Percentiles rank a stretch among this genome's conserved stretches.
Evolutionary conservation across 2,797 vertebrate species (phyloP).

Genomic region (Sternotherus odoratus): DNA sequence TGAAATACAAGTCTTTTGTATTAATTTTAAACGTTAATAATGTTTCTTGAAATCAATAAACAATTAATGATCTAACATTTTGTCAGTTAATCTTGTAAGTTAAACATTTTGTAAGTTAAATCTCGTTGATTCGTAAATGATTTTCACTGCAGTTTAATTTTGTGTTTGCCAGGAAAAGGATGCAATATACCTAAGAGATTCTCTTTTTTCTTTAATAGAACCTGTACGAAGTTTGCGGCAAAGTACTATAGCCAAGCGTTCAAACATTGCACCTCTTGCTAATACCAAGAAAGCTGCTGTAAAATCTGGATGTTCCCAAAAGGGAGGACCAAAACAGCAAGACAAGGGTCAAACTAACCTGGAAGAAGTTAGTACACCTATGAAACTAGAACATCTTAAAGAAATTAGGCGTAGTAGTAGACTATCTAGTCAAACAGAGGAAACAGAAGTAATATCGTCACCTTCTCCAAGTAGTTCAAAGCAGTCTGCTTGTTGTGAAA

Average conservation of each 20-base stretch:
- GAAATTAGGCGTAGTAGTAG: slow-evolving; percentile 74
- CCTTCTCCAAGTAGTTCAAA: slow-evolving; percentile 67
- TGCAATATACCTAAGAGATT: slow-evolving; percentile 61
- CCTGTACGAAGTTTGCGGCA: slow-evolving; percentile 82
- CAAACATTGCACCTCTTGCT: slow-evolving; percentile 74
- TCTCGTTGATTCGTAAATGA: neutral
- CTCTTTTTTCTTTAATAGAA: slow-evolving; percentile 80
- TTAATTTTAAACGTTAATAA: neutral
- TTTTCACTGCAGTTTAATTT: neutral
- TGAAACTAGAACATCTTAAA: slow-evolving; percentile 70
- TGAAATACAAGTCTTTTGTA: neutral
- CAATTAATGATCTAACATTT: neutral
- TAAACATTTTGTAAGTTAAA: neutral
- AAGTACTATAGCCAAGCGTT: slow-evolving; percentile 83
- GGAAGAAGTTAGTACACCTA: slow-evolving; percentile 41
- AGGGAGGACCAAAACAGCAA: slow-evolving; percentile 77
- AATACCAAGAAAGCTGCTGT: slow-evolving; percentile 79
- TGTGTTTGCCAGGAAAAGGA: slow-evolving; percentile 13
- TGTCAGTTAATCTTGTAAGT: neutral
- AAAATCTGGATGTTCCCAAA: slow-evolving; percentile 78
- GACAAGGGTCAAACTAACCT: slow-evolving; percentile 80
- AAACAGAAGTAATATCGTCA: slow-evolving; percentile 17
- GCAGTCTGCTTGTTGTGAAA: slow-evolving; percentile 58
- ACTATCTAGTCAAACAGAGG: slow-evolving; percentile 69
- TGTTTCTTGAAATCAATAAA: neutral